Evolutionary conservation across 2,888 invertebrate genomes (phyloP).

Genomic region (Pegoplata infirma): DNA sequence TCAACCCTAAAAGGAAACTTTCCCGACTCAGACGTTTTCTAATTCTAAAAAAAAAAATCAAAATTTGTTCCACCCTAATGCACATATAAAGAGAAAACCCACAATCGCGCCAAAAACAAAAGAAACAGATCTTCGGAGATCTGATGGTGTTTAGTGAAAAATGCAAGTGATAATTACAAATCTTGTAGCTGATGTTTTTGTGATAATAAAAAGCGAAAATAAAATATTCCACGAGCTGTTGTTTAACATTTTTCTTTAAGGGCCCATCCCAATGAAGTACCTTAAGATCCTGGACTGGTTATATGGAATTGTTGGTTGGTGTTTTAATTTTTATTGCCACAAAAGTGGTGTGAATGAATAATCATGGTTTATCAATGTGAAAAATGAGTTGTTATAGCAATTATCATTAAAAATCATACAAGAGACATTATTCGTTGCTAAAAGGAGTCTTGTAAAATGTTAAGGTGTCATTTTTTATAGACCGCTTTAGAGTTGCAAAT

Average conservation of each 20-base stretch:
- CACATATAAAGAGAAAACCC: conserved; percentile 31
- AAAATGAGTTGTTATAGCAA: conserved; percentile 73
- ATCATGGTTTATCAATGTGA: conserved; percentile 64
- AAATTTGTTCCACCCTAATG: conserved; percentile 24
- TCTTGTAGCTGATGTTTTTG: conserved; percentile 60
- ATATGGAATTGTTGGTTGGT: too few species aligned
- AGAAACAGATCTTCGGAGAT: conserved; percentile 47
- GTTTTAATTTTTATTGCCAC: not conserved
- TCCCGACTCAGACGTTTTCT: too few species aligned
- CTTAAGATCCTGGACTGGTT: too few species aligned
- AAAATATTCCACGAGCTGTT: conserved; percentile 1
- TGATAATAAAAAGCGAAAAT: conserved; percentile 44
- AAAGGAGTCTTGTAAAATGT: conserved; percentile 40
- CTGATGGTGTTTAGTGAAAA: conserved; percentile 60
- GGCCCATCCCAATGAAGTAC: too few species aligned
- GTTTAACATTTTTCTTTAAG: conserved; percentile 23
- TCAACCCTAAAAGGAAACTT: too few species aligned
- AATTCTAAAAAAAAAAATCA: too few species aligned
- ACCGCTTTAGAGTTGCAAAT: not conserved
- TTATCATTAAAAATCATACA: conserved; percentile 71
- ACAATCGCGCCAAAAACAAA: conserved; percentile 10
- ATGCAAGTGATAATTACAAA: conserved; percentile 65
- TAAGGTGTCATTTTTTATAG: conserved; percentile 33
- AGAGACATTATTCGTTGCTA: conserved; percentile 52
- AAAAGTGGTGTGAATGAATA: conserved; percentile 40